Evolutionary conservation across 2,797 vertebrate genomes (phyloP).

Genomic region (Neosilurus hyrtlii): DNA sequence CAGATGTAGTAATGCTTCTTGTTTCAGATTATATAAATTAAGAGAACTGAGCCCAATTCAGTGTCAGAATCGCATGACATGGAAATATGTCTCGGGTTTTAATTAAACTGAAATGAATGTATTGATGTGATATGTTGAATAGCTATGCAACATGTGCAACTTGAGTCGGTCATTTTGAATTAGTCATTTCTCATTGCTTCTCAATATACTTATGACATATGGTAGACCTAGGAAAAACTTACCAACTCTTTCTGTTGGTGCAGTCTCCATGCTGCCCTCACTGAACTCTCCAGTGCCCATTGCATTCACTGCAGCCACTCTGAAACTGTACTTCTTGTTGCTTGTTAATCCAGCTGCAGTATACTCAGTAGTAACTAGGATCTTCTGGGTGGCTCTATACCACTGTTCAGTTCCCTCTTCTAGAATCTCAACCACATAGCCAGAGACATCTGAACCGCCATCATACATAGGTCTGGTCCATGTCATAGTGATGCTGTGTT

Average conservation of each 20-base stretch:
- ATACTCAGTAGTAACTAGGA: slow-evolving; percentile 81
- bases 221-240: slow-evolving; percentile 57
- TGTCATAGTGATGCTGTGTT: slow-evolving; percentile 90
- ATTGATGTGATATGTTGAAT: not conserved
- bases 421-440: slow-evolving; percentile 93
- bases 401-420: slow-evolving; percentile 90
- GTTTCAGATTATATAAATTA: not conserved
- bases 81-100: not conserved
- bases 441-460: slow-evolving; percentile 86
- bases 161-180: not conserved
- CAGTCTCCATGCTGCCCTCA: slow-evolving; percentile 82
- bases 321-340: slow-evolving; percentile 90
- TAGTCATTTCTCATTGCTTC: not conserved
- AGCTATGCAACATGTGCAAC: not conserved
- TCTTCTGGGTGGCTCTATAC: slow-evolving; percentile 87
- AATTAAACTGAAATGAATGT: not conserved
- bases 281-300: slow-evolving; percentile 97
- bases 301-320: slow-evolving; percentile 88
- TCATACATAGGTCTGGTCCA: slow-evolving; percentile 97
- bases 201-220: not conserved
- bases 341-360: slow-evolving; percentile 83
- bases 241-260: slow-evolving; percentile 92
- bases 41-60: not conserved
- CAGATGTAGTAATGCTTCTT: not conserved
- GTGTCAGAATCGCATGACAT: not conserved